Base-by-base conservation (phyloP, 2,888 invertebrate genomes). In the Limnephilus auricula region DNA sequence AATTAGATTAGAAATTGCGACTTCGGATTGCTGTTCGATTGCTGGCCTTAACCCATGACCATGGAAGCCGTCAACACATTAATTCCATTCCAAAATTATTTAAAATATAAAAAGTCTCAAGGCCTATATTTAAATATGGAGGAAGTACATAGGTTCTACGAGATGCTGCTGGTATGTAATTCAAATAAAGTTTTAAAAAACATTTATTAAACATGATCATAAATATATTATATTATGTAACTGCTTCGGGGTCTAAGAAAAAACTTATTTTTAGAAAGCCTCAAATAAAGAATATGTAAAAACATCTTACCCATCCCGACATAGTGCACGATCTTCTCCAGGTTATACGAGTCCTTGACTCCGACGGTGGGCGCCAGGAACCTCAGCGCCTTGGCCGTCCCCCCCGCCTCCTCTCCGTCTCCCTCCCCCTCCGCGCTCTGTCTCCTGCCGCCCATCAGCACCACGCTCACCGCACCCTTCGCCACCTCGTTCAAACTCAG, bases 291-390 rank as follows among this genome's bases (percentile, higher is more conserved):
- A 34, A 83, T 37, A 34, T 37, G 32, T n/a, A 90, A 45, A 40
- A 34, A 79, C 6, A 80, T 40, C 91, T 92, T 94, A 97, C 97
- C 96, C 94, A 95, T 95, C 93, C 96, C 96, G 94, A 97, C 96
- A 94, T 96, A 97, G 93, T 96, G 95, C 92, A 97, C 96, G 93
- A 97, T 96, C 93, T 96, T 96, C 93, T 96, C 97, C 94, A 96
- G 96, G 94, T 96, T 96, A 94, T 96, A 95, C 93, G 95, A 94
- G 80, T 93, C 93, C 86, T 93, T 92, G 92, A 94, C 94, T 91
- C 94, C 94, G 91, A 94, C 93, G 93, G 94, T 93, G 6, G 96
- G 96, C 25, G 95, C 94, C 83, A 95, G 94, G 93, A 94, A 96
- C 89, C 95, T 94, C 86, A 95, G 94, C 15, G 95, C 94, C 93